Evolutionary conservation across 2,888 invertebrate genomes (phyloP).

Genomic region (Eremobia ochroleuca): DNA sequence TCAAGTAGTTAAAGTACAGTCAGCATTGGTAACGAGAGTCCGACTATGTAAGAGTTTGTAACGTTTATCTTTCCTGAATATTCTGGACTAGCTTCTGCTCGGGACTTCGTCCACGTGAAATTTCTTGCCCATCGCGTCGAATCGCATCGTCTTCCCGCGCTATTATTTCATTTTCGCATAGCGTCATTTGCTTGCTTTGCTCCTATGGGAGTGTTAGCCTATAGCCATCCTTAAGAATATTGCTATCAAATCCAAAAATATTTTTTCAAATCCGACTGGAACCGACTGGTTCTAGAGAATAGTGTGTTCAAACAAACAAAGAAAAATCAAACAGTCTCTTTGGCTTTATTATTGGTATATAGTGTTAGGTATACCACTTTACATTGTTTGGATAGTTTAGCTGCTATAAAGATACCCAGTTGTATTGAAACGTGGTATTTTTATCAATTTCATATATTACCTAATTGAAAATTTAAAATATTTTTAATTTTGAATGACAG

Average conservation of each 20-base stretch:
- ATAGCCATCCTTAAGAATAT: neutral
- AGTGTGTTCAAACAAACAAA: neutral
- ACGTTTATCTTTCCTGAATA: neutral
- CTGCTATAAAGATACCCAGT: neutral
- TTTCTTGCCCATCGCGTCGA: neutral
- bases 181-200: neutral
- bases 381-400: neutral
- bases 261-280: no score
- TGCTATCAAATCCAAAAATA: neutral
- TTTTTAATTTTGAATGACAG: slow-evolving; percentile 6
- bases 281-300: no score
- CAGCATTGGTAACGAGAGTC: neutral
- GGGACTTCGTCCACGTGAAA: no score
- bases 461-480: neutral
- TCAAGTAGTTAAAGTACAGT: slow-evolving; percentile 5
- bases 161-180: neutral
- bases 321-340: no score
- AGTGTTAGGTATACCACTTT: neutral
- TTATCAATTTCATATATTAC: no score
- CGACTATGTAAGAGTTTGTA: neutral
- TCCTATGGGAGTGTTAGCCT: neutral
- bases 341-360: neutral
- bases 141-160: neutral
- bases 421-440: neutral
- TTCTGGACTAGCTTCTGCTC: neutral